Percentiles rank a stretch among this genome's conserved stretches.
phyloP scores from a whole-genome alignment of 2,113 vertebrate genomes.

The Corythaixoides concolor region DNA sequence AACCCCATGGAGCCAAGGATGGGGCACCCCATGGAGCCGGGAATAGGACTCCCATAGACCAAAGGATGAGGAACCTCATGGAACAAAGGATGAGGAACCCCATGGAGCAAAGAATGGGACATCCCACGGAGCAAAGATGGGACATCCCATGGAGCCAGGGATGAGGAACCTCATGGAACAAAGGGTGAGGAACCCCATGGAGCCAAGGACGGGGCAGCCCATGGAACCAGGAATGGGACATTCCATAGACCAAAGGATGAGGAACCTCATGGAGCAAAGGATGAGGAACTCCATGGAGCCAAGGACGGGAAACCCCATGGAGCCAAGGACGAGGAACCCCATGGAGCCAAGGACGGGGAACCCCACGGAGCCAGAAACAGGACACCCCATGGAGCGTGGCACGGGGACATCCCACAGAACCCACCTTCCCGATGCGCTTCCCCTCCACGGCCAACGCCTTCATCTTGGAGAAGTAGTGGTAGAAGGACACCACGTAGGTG shows the following conservation, averaged over 20 bases:
- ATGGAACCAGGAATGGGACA: no score
- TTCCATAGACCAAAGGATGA: no score
- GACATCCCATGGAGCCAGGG: no score
- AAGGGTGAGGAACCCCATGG: background rate
- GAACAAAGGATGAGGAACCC: no score
- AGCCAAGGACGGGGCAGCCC: no score
- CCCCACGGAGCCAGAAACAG: background rate
- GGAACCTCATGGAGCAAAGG: no score
- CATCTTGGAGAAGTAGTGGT: conserved; percentile 99
- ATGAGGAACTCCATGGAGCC: background rate
- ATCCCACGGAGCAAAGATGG: no score
- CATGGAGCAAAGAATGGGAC: no score
- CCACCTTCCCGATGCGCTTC: conserved; percentile 94
- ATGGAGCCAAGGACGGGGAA: accelerated
- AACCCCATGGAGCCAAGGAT: background rate
- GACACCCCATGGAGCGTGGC: no score
- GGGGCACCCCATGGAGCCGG: background rate
- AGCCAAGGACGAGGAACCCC: no score
- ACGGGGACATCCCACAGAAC: background rate
- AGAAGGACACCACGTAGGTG: conserved; percentile 95
- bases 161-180: background rate
- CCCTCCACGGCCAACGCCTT: conserved; percentile 96
- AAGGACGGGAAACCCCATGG: background rate
- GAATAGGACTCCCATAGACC: no score
- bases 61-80: no score